A percentile compares a stretch with the other conserved stretches of the same genome.
Conservation (phyloP, 2,888 invertebrate species). For the Acutogordius australiensis region DNA sequence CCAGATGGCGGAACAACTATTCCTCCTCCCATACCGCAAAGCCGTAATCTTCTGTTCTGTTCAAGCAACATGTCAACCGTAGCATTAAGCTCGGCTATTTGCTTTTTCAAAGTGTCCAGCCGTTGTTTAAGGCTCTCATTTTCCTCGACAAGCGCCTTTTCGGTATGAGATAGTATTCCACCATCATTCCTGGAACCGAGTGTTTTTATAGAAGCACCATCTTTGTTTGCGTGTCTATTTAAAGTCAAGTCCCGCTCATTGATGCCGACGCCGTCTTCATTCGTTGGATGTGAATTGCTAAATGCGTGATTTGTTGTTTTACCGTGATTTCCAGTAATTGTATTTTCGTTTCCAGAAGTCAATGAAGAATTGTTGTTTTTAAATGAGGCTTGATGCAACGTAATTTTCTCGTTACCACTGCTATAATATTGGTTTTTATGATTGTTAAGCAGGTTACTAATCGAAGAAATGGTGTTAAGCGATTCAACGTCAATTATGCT, state of each 20-base stretch:
- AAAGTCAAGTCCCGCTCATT: too few relatives aligned
- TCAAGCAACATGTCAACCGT: constrained; percentile 10
- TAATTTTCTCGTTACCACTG: background rate
- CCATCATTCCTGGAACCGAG: too few relatives aligned
- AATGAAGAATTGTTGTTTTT: background rate
- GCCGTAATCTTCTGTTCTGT: constrained; percentile 10
- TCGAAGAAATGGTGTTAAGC: background rate
- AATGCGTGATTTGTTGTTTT: too few relatives aligned
- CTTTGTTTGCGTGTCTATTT: background rate
- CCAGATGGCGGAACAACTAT: background rate
- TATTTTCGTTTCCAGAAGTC: background rate
- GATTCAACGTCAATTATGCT: background rate
- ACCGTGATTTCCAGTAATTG: background rate
- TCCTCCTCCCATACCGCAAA: constrained; percentile 6
- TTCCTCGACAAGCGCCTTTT: constrained; percentile 10
- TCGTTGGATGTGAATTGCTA: too few relatives aligned
- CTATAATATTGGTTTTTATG: background rate
- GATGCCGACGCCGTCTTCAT: too few relatives aligned
- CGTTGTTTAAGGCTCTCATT: constrained; percentile 8
- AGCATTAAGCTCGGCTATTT: constrained; percentile 9
- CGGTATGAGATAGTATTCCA: background rate
- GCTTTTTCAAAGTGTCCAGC: background rate
- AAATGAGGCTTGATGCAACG: background rate
- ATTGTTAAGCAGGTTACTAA: background rate
- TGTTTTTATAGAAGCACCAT: background rate